Conservation (phyloP, 2,797 vertebrate genomes). For the Euthynnus affinis region DNA sequence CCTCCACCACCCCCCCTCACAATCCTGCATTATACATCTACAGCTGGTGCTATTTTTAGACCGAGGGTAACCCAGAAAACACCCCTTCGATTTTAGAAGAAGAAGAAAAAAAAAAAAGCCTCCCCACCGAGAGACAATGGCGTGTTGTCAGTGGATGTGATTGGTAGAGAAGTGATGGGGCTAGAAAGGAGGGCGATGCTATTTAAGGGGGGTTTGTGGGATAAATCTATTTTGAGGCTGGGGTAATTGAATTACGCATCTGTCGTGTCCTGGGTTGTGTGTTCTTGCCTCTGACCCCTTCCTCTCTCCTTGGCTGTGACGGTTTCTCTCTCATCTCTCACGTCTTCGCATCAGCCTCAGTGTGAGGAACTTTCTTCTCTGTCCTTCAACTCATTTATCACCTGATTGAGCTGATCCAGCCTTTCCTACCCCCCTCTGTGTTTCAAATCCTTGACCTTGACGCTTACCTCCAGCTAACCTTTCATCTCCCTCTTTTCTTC, state of each 20-base stretch:
- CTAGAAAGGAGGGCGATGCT: constrained; percentile 56
- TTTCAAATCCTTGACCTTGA: constrained; percentile 67
- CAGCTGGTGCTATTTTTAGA: constrained; percentile 82
- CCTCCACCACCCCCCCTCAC: background rate
- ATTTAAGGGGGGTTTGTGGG: constrained; percentile 47
- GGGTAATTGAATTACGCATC: constrained; percentile 69
- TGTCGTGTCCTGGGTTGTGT: constrained; percentile 52
- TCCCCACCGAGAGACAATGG: constrained; percentile 39
- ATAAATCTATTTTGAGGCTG: constrained; percentile 72
- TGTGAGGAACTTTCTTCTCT: constrained; percentile 38
- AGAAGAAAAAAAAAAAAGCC: constrained; percentile 11
- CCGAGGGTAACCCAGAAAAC: constrained; percentile 82
- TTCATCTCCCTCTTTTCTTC: constrained; percentile 1
- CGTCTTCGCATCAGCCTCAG: constrained; percentile 1
- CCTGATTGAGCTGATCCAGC: background rate
- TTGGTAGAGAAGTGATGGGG: constrained; percentile 59
- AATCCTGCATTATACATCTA: constrained; percentile 81
- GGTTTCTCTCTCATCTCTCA: constrained; percentile 28
- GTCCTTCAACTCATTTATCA: constrained; percentile 36
- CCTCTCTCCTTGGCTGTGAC: constrained; percentile 35
- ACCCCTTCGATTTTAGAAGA: constrained; percentile 64
- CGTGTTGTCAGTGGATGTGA: constrained; percentile 50
- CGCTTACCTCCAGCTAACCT: constrained; percentile 25
- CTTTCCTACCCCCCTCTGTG: background rate
- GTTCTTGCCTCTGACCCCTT: constrained; percentile 63